Conservation (phyloP, 35 echinoderm and acorn worm genomes). For the Holothuria glaberrima region DNA sequence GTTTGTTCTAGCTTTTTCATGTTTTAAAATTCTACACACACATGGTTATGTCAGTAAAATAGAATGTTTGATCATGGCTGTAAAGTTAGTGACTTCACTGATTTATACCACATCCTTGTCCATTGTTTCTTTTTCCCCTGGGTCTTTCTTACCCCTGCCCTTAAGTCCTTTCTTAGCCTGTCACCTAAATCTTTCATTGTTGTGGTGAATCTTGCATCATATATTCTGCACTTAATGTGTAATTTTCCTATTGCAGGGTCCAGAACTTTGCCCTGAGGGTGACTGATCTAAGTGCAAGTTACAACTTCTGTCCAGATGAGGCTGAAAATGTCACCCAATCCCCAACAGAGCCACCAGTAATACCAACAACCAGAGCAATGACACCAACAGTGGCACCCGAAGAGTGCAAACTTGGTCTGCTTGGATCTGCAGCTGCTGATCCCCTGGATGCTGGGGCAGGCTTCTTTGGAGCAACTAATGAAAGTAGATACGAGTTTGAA, state of each 20-base stretch:
- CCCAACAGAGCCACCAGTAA: not conserved
- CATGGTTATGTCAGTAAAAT: too few relatives aligned
- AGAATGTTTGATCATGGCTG: too few relatives aligned
- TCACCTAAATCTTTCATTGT: not conserved
- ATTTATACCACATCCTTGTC: too few relatives aligned
- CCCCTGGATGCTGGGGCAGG: slow-evolving; percentile 34
- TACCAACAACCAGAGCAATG: not conserved
- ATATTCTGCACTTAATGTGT: too few relatives aligned
- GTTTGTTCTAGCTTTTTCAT: too few relatives aligned
- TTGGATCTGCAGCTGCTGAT: not conserved
- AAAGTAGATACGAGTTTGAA: slow-evolving; percentile 49
- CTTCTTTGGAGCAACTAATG: slow-evolving; percentile 50
- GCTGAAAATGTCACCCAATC: not conserved
- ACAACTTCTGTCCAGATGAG: slow-evolving; percentile 28
- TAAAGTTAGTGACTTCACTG: too few relatives aligned
- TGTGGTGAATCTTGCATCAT: too few relatives aligned
- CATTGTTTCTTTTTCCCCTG: not conserved
- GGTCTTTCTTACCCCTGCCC: not conserved
- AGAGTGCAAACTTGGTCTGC: slow-evolving; percentile 10
- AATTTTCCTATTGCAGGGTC: not conserved
- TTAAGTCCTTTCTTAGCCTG: not conserved
- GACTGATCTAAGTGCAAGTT: slow-evolving; percentile 24
- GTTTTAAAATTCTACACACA: too few relatives aligned
- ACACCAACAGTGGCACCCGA: not conserved
- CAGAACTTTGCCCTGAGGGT: slow-evolving; percentile 48